These are phyloP conservation scores for Hypotaenidia philippensis DNA, from an alignment of 2,797 vertebrate species.

Conservation along the genomic window DNA sequence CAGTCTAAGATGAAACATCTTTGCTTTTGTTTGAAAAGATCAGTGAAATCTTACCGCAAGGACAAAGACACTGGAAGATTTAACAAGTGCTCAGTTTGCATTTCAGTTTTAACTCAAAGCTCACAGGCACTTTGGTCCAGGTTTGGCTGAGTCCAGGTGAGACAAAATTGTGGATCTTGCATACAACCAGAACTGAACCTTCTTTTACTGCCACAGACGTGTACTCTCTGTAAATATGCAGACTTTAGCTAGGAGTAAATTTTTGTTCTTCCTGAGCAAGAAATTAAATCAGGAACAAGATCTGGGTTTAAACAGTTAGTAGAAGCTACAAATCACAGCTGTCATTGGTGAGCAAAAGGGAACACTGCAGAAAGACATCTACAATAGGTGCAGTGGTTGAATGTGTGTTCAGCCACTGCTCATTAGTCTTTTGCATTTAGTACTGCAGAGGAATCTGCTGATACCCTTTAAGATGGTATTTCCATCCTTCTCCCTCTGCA, in stretches of 20 bases:
- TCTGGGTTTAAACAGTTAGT: fast-evolving
- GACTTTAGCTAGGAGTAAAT: not conserved
- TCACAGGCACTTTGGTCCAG: not conserved
- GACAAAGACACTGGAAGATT: not conserved
- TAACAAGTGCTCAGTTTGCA: not conserved
- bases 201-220: not conserved
- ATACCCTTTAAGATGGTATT: not conserved
- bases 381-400: not conserved
- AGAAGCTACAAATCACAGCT: not conserved
- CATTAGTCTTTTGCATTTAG: not conserved
- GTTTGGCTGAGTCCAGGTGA: not conserved
- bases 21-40: slow-evolving; percentile 11
- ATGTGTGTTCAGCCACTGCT: not conserved
- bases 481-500: not conserved
- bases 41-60: slow-evolving; percentile 2
- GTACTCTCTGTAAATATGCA: not conserved
- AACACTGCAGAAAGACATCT: not conserved
- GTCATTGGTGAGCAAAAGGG: not conserved
- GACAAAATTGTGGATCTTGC: not conserved
- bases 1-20: slow-evolving; percentile 10
- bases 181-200: not conserved
- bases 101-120: not conserved
- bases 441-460: not conserved
- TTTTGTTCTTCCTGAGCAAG: not conserved
- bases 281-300: not conserved